These are phyloP conservation scores for Fragum fragum DNA, from an alignment of 2,888 invertebrate species.

Conservation along the genomic window DNA sequence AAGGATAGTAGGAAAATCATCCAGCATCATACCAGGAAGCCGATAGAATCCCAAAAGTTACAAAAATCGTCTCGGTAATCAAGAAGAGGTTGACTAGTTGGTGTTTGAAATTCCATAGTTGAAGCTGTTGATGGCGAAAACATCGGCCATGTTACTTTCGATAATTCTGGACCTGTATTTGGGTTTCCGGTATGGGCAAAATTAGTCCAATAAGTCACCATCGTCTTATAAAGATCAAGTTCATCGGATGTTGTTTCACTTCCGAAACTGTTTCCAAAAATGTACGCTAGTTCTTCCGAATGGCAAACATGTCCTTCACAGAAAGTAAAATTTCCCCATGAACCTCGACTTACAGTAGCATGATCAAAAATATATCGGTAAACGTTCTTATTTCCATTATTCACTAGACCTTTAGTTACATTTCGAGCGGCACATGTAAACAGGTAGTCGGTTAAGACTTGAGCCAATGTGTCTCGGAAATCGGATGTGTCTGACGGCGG, in stretches of 20 bases:
- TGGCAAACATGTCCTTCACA: slow-evolving; percentile 81
- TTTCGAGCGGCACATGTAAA: slow-evolving; percentile 76
- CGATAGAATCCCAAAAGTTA: slow-evolving; percentile 80
- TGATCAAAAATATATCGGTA: slow-evolving; percentile 79
- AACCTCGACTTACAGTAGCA: slow-evolving; percentile 66
- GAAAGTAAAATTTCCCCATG: slow-evolving; percentile 74
- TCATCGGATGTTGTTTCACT: slow-evolving; percentile 70
- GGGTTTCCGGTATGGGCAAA: slow-evolving; percentile 82
- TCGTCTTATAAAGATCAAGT: slow-evolving; percentile 56
- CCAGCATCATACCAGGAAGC: slow-evolving; percentile 34
- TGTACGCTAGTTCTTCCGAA: slow-evolving; percentile 77
- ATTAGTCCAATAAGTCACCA: slow-evolving; percentile 80
- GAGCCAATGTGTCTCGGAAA: slow-evolving; percentile 59
- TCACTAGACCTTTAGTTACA: slow-evolving; percentile 35
- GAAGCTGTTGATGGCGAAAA: slow-evolving; percentile 46
- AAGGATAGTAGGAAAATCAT: no score
- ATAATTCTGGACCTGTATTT: slow-evolving; percentile 58
- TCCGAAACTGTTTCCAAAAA: slow-evolving; percentile 66
- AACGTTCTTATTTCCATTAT: slow-evolving; percentile 12
- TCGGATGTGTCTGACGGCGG: slow-evolving; percentile 59
- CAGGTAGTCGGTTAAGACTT: slow-evolving; percentile 75
- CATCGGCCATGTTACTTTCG: slow-evolving; percentile 66
- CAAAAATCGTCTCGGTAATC: slow-evolving; percentile 69
- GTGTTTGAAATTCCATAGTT: slow-evolving; percentile 73
- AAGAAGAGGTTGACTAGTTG: slow-evolving; percentile 52